A percentile compares a stretch with the other conserved stretches of the same genome.
Conservation (phyloP, 2,888 invertebrate genomes). For the Creontiades dilutus region DNA sequence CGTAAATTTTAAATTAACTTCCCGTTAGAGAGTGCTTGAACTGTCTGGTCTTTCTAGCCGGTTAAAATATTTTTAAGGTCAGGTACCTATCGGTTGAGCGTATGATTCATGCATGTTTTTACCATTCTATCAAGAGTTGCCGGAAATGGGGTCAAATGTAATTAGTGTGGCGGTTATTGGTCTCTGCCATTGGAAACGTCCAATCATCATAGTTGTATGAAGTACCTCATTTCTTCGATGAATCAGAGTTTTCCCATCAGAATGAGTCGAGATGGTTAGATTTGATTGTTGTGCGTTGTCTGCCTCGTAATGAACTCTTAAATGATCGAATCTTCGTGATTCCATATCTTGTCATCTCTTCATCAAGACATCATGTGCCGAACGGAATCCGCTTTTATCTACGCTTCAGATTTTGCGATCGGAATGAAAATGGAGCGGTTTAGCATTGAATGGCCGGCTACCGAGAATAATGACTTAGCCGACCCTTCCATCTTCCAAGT, state of each 20-base stretch:
- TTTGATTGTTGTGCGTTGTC: background rate
- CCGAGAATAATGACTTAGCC: background rate
- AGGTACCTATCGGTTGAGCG: too few species aligned
- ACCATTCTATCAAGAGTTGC: too few species aligned
- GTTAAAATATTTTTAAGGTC: too few species aligned
- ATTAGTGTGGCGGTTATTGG: too few species aligned
- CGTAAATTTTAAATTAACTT: too few species aligned
- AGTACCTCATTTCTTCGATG: background rate
- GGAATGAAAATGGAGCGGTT: constrained; percentile 48
- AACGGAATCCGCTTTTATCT: background rate
- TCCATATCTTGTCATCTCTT: constrained; percentile 43
- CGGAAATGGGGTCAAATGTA: too few species aligned
- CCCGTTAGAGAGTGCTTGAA: too few species aligned
- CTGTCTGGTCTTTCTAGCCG: too few species aligned
- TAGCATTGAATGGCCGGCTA: constrained; percentile 9
- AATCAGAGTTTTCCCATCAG: background rate
- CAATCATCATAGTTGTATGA: background rate
- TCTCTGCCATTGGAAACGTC: background rate
- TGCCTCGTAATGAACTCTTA: constrained; percentile 12
- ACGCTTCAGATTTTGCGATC: background rate
- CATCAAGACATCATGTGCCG: constrained; percentile 1
- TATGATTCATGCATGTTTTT: too few species aligned
- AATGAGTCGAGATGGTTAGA: background rate
- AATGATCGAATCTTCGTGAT: background rate
- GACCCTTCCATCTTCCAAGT: background rate